These are phyloP conservation scores for Anabacerthia variegaticeps DNA, from an alignment of 2,797 vertebrate species.

Conservation along the genomic window DNA sequence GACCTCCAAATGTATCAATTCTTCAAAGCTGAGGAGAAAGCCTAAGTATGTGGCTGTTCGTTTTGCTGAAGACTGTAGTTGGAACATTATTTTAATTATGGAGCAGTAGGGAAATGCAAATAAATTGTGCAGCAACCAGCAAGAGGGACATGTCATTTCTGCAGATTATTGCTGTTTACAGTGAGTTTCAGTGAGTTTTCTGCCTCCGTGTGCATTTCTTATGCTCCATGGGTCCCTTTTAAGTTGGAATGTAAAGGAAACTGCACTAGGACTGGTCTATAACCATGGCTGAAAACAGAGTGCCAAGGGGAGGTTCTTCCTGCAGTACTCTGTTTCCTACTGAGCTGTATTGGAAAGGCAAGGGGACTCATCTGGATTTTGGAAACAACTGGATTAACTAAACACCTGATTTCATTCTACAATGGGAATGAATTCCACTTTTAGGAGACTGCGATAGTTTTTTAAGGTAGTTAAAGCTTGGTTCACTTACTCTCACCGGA, in stretches of 20 bases:
- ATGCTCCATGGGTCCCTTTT: neutral
- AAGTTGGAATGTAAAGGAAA: neutral
- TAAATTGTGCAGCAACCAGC: neutral
- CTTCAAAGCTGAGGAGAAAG: neutral
- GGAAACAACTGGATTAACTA: neutral
- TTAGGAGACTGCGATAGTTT: neutral
- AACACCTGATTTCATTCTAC: neutral
- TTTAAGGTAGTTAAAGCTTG: neutral
- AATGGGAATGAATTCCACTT: neutral
- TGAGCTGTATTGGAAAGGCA: neutral
- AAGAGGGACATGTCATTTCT: neutral
- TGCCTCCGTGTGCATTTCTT: neutral
- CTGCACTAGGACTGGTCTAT: neutral
- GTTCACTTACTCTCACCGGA: neutral
- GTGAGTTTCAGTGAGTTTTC: neutral
- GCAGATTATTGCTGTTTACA: neutral
- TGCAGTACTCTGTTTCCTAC: neutral
- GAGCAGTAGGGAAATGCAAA: neutral
- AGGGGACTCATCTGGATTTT: neutral
- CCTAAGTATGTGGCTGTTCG: accelerated
- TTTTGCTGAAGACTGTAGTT: neutral
- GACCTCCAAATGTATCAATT: neutral
- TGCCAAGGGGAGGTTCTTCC: neutral
- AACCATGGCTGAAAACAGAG: neutral
- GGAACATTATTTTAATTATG: neutral